Percentiles rank a stretch among this genome's conserved stretches.
These are phyloP conservation scores for Copsychus sechellarum DNA, from an alignment of 2,113 vertebrate genomes.

Conservation along the genomic window DNA sequence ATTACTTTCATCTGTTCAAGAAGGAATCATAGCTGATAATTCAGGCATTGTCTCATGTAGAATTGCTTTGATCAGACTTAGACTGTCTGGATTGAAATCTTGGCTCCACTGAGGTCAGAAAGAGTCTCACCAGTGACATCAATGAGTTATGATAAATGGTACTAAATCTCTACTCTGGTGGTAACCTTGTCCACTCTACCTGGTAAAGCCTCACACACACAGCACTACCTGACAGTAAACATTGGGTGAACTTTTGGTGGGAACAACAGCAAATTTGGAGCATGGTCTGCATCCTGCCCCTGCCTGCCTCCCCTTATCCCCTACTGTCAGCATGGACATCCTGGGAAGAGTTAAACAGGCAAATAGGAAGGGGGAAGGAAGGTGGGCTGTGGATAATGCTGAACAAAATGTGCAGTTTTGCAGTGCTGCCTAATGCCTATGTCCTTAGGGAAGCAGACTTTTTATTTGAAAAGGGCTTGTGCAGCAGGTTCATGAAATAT, in stretches of 20 bases:
- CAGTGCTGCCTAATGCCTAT: slow-evolving; percentile 13
- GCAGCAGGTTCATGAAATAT: slow-evolving; percentile 22
- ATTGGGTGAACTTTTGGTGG: background rate
- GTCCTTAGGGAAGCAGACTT: slow-evolving; percentile 20
- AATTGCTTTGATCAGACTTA: background rate
- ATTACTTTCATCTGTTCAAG: background rate
- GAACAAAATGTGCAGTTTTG: slow-evolving; percentile 19
- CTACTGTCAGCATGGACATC: background rate
- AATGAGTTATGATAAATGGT: background rate
- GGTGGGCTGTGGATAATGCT: slow-evolving; percentile 22
- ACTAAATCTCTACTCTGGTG: background rate
- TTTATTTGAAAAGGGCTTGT: slow-evolving; percentile 36
- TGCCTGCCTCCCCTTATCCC: background rate
- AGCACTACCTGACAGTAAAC: background rate
- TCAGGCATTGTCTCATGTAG: background rate
- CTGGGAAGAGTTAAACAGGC: background rate
- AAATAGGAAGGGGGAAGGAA: background rate
- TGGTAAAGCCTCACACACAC: background rate
- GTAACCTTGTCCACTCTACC: background rate
- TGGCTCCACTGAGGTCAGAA: background rate
- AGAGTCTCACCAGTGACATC: background rate
- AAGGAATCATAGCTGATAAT: background rate
- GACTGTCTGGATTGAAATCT: background rate
- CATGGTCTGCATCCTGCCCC: background rate
- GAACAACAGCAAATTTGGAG: background rate